Conservation (phyloP, 2,797 vertebrate genomes). For the Sebastes steindachneri region DNA sequence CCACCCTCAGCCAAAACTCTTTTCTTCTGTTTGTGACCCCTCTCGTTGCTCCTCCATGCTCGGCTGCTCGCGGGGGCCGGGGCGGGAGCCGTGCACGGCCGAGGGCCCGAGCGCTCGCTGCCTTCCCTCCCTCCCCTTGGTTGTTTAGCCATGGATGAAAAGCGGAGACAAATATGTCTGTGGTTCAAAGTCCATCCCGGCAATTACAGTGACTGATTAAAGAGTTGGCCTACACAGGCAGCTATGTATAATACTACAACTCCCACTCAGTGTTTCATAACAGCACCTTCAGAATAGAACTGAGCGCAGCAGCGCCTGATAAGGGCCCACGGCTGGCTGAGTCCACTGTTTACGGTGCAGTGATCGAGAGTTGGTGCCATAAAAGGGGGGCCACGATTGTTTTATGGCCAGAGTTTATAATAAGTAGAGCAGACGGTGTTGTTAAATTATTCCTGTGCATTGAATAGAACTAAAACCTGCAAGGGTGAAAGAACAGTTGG, state of each 20-base stretch:
- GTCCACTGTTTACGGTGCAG: constrained; percentile 20
- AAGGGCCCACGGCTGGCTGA: constrained; percentile 36
- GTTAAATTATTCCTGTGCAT: neutral
- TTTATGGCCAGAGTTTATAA: constrained; percentile 34
- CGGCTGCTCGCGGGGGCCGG: constrained; percentile 52
- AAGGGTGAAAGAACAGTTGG: neutral
- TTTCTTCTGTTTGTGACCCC: constrained; percentile 69
- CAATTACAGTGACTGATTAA: constrained; percentile 80
- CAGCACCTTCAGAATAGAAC: constrained; percentile 51
- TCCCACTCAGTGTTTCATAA: constrained; percentile 71
- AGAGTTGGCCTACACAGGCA: constrained; percentile 70
- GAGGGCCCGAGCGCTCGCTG: constrained; percentile 11
- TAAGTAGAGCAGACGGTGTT: constrained; percentile 16
- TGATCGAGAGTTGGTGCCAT: constrained; percentile 30
- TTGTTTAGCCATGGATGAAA: constrained; percentile 74
- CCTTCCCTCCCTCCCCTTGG: constrained; percentile 45
- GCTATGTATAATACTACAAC: constrained; percentile 73
- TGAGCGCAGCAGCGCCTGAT: constrained; percentile 46
- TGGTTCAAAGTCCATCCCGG: constrained; percentile 79
- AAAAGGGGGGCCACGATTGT: constrained; percentile 31
- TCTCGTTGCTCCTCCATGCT: constrained; percentile 59
- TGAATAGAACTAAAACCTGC: neutral
- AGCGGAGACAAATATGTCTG: constrained; percentile 77
- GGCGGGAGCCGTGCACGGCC: constrained; percentile 37
- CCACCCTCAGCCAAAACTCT: constrained; percentile 47